Evolutionary conservation across 2,113 vertebrate genomes (phyloP).

Genomic region (Ariopsis seemanni): DNA sequence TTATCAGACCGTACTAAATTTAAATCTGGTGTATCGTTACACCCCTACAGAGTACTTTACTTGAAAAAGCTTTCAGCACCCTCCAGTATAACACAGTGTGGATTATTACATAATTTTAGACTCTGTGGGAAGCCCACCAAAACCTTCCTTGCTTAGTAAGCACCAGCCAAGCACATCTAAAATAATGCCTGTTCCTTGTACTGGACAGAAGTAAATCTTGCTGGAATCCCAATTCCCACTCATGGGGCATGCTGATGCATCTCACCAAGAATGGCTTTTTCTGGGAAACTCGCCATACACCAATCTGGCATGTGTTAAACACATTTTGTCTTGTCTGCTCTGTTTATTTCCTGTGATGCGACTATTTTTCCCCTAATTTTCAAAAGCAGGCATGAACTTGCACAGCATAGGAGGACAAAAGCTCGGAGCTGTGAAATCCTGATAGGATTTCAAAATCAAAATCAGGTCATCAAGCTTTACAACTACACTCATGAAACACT

Average conservation of each 20-base stretch:
- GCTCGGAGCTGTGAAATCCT: not conserved
- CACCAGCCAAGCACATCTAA: constrained; percentile 31
- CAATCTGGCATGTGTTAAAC: not conserved
- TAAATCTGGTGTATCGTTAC: not conserved
- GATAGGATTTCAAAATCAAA: constrained; percentile 1
- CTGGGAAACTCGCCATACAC: not conserved
- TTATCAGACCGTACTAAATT: not conserved
- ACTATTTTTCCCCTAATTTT: not conserved
- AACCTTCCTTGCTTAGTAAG: constrained; percentile 15
- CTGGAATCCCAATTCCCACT: constrained; percentile 28
- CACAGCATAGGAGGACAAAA: no score
- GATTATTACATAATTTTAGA: not conserved
- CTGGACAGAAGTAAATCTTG: not conserved
- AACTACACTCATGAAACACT: not conserved
- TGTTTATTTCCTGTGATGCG: not conserved
- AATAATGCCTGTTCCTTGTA: not conserved
- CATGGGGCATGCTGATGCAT: not conserved
- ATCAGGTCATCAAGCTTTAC: constrained; percentile 32
- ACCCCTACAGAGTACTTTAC: not conserved
- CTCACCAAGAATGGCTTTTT: not conserved
- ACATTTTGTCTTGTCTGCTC: not conserved
- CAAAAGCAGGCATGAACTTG: not conserved
- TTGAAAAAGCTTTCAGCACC: not conserved
- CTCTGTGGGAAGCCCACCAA: not conserved
- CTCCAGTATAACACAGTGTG: not conserved